These are phyloP conservation scores for Pseudoatta argentina DNA, from an alignment of 1,140 invertebrate genomes.

Conservation along the genomic window DNA sequence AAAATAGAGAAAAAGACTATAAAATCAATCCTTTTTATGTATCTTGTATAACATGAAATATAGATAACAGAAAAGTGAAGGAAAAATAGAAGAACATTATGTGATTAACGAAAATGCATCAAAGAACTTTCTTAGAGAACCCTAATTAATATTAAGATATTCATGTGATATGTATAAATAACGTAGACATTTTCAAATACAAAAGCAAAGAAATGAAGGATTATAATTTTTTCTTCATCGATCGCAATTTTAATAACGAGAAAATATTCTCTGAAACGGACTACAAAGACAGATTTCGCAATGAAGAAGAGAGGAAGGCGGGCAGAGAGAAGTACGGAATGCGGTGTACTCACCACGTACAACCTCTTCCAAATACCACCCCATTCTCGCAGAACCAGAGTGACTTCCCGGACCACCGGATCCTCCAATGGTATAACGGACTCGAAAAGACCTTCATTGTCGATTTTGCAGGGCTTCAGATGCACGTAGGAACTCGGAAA, in stretches of 20 bases:
- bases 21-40: not conserved
- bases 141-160: not conserved
- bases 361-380: conserved; percentile 95
- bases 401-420: conserved; percentile 95
- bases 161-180: not conserved
- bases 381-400: conserved; percentile 97
- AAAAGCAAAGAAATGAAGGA: too few species aligned
- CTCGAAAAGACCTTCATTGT: conserved; percentile 91
- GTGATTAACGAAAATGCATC: not conserved
- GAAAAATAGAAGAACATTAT: not conserved
- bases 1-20: not conserved
- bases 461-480: conserved; percentile 92
- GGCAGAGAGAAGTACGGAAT: not conserved
- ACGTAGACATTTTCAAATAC: not conserved
- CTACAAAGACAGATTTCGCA: conserved; percentile 1
- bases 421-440: conserved; percentile 92
- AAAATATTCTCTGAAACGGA: not conserved
- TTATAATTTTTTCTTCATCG: not conserved
- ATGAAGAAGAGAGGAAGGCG: not conserved
- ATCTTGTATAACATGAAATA: not conserved
- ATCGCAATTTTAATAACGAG: conserved; percentile 42
- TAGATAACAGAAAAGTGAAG: not conserved
- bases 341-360: conserved; percentile 91
- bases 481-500: conserved; percentile 93
- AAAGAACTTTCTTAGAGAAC: not conserved